Percentiles rank a stretch among this genome's conserved stretches.
These are phyloP conservation scores for Archips crataeganus DNA, from an alignment of 2,888 invertebrate species.

Conservation along the genomic window DNA sequence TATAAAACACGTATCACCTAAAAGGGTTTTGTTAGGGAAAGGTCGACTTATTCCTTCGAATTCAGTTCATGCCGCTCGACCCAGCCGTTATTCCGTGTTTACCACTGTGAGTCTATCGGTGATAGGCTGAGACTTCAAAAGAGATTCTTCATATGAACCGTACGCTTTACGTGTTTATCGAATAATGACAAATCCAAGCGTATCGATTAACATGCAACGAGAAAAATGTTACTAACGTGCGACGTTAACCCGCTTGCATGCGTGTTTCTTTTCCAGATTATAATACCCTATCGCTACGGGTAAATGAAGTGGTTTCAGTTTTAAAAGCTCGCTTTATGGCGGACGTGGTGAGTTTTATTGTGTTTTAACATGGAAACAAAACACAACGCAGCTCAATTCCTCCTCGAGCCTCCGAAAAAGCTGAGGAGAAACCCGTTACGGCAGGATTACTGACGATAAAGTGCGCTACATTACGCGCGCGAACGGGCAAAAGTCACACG, in stretches of 20 bases:
- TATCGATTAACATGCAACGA: neutral
- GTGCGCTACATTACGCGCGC: conserved; percentile 68
- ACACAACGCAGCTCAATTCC: conserved; percentile 46
- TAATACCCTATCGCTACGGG: conserved; percentile 55
- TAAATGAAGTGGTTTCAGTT: conserved; percentile 64
- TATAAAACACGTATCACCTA: conserved; percentile 36
- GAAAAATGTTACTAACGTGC: neutral
- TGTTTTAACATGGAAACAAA: conserved; percentile 63
- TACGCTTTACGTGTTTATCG: conserved; percentile 54
- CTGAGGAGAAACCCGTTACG: conserved; percentile 54
- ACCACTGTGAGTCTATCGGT: conserved; percentile 51
- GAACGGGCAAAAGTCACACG: conserved; percentile 68
- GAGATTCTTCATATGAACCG: conserved; percentile 60
- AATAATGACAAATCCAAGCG: conserved; percentile 52
- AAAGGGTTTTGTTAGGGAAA: conserved; percentile 50
- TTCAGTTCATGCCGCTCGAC: conserved; percentile 50
- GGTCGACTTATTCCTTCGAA: conserved; percentile 60
- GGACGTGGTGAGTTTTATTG: conserved; percentile 58
- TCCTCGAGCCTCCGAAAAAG: conserved; percentile 46
- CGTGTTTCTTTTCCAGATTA: conserved; percentile 59
- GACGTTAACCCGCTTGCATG: conserved; percentile 46
- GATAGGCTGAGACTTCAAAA: conserved; percentile 59
- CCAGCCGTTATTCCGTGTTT: conserved; percentile 50
- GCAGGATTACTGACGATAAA: conserved; percentile 71
- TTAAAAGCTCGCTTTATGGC: conserved; percentile 59